A percentile compares a stretch with the other conserved stretches of the same genome.
These are phyloP conservation scores for Cyclopterus lumpus DNA, from an alignment of 2,797 vertebrate species.

Conservation along the genomic window DNA sequence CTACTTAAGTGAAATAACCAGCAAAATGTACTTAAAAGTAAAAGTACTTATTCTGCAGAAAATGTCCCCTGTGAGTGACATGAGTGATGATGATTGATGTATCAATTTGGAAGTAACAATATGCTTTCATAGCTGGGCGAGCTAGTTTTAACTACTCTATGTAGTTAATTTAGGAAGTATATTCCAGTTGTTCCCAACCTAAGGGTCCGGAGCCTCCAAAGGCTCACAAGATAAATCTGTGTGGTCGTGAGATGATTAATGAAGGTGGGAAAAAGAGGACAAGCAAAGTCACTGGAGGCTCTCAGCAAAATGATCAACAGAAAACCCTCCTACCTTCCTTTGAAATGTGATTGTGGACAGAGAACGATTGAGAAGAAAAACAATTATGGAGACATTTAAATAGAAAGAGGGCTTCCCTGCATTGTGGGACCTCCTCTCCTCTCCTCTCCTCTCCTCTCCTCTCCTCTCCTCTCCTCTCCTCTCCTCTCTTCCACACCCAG, in stretches of 20 bases:
- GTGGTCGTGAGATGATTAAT: background rate
- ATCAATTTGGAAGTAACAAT: background rate
- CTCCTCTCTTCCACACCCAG: conserved; percentile 57
- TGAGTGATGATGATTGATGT: background rate
- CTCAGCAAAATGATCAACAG: conserved; percentile 19
- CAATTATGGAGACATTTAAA: conserved; percentile 29
- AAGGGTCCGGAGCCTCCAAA: background rate
- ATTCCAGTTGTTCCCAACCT: background rate
- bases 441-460: conserved; percentile 8
- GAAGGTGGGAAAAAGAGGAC: background rate
- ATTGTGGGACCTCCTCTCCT: conserved; percentile 44
- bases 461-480: conserved; percentile 7
- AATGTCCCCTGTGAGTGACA: background rate
- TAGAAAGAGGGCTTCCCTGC: conserved; percentile 60
- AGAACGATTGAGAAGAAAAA: conserved; percentile 21
- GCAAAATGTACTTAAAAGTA: background rate
- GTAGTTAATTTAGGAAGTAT: background rate
- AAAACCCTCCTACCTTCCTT: conserved; percentile 3
- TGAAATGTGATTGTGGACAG: conserved; percentile 27
- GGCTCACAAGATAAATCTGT: background rate
- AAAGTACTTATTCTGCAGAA: no score
- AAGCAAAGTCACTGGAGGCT: background rate
- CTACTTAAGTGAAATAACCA: background rate
- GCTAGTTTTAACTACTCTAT: background rate
- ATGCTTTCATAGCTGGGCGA: background rate